Evolutionary conservation across 2,888 invertebrate genomes (phyloP), one percentile per base, ranked within the genome.

Genomic region (Psylliodes chrysocephalus): DNA sequence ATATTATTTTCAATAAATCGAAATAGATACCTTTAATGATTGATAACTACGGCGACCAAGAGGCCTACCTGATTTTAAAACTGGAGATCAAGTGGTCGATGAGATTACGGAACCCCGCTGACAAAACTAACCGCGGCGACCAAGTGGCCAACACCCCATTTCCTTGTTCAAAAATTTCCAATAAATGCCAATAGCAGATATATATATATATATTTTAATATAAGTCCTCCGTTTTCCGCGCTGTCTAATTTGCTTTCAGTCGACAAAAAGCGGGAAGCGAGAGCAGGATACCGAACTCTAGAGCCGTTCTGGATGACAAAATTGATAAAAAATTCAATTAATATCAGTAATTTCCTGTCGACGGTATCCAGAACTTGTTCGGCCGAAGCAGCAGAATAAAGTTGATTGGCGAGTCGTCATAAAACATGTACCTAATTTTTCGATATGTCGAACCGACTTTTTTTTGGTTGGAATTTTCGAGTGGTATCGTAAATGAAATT

Each of bases 341-440:
- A 59, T 40, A 49, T 28, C n/a, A 4, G 25, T 49, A 59, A 59
- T 59, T 59, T 59, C 17, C 49, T 40, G 59, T 49, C 25, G 25
- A 22, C 35, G n/a, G 8, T n/a, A 49, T 51, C 33, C 57, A 12
- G 40, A 49, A 30, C 59, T 49, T 59, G 49, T 59, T 18, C 14
- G 38, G 15, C 7, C 17, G 18, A 40, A 40, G 15, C 19, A 17
- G 28, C 40, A 49, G 49, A 51, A 49, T 59, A 49, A 49, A 59
- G 49, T 59, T 59, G 59, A 59, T 55, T 46, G 44, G 33, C 30
- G 30, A 33, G 40, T 40, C 14, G 49, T 40, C 51, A 59, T 28
- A 28, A 59, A 59, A 59, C 57, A 49, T 40, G 59, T 51, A 51
- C 40, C 40, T 40, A 59, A 59, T 59, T 49, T 59, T 19, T 12